Base-by-base conservation (phyloP, 2,888 invertebrate species). In the Plutella xylostella region DNA sequence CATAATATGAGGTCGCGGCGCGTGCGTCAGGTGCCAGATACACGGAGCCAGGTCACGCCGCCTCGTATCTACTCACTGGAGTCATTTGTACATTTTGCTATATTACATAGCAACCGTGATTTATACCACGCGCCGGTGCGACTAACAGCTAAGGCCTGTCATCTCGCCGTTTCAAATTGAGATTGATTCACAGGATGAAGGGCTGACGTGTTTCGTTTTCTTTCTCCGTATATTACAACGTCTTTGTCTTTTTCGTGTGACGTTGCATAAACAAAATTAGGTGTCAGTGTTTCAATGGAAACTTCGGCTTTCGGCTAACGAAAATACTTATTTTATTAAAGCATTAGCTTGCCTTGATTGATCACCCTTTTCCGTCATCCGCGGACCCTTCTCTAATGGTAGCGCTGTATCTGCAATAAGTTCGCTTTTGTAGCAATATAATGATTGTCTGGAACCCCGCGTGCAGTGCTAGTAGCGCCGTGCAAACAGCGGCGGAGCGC, bases 81-180 rank as follows among this genome's bases (percentile, higher is more conserved):
- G 68, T 75, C 72, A 72, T 76, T 76, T 75, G 72, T 76, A 75
- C 72, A 63, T 70, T 74, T 33, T 69, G 68, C 72, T 74, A 78
- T 79, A 79, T 80, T 79, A 77, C 77, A 60, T 63, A 58, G 61
- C 31, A 42, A 47, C 18, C 63, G 72, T 79, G 80, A 80, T 82
- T 79, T 80, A 83, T 80, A 69, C 62, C 65, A 65, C 65, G 18
- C 65, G 72, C 79, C 71, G 79, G 78, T 82, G 78, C 65, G 78
- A 77, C 75, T 80, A 82, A 82, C 82, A 78, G 80, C 75, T 73
- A 65, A 71, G 70, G 67, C 74, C 72, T 79, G 79, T 79, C 79
- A 79, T 79, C 79, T 79, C 70, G 65, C 63, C 70, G 68, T 73
- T 79, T 80, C 72, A 79, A 82, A 82, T 82, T 80, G 80, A 80